phyloP scores from a whole-genome alignment of 2,888 invertebrate species.

The Dicroscelio sp. region DNA sequence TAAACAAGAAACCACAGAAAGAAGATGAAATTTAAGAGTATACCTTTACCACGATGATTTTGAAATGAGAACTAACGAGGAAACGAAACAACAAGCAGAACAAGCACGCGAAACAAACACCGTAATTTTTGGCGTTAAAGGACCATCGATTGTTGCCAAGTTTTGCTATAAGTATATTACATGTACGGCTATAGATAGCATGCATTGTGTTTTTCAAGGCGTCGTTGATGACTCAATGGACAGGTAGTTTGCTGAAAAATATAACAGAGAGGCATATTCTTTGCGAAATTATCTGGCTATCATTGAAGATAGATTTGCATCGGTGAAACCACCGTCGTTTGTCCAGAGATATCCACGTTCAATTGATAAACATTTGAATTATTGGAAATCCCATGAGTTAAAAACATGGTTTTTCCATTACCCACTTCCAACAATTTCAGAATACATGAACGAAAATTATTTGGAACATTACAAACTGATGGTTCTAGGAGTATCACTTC shows the following conservation, averaged over 20 bases:
- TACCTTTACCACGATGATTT: conserved; percentile 1
- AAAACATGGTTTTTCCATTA: not conserved
- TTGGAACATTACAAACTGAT: too few species aligned
- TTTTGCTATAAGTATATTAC: conserved; percentile 27
- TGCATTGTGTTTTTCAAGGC: conserved; percentile 30
- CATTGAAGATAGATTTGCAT: conserved; percentile 22
- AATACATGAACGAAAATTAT: too few species aligned
- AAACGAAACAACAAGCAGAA: not conserved
- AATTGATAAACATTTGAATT: not conserved
- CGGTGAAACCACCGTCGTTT: not conserved
- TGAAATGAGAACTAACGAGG: conserved; percentile 7
- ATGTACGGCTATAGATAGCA: conserved; percentile 14
- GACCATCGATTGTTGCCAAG: not conserved
- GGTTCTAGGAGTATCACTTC: too few species aligned
- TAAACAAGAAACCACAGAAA: too few species aligned
- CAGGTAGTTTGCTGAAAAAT: not conserved
- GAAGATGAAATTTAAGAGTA: too few species aligned
- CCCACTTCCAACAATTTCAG: too few species aligned
- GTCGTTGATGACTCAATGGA: not conserved
- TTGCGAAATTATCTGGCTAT: conserved; percentile 25
- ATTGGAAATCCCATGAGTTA: not conserved
- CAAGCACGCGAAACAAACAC: not conserved
- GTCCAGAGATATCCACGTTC: conserved; percentile 8
- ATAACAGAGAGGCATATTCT: not conserved
- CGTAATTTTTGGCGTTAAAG: not conserved